A percentile compares a stretch with the other conserved stretches of the same genome.
Evolutionary conservation across 2,113 vertebrate species (phyloP).

Genomic region (Leptosomus discolor): DNA sequence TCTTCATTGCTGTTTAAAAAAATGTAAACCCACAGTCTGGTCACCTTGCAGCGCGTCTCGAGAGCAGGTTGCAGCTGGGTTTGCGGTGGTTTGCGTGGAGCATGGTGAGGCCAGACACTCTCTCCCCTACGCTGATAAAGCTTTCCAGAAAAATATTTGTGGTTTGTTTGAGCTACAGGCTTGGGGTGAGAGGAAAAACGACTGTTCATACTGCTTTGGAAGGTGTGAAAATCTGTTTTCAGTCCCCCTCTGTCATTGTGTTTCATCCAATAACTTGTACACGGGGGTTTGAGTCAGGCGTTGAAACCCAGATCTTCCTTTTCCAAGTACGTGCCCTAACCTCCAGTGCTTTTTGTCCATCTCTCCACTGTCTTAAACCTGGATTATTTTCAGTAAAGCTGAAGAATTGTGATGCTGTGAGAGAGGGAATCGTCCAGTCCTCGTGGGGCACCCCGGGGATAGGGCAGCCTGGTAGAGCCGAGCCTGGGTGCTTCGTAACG

Average conservation of each 20-base stretch:
- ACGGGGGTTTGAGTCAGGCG: neutral
- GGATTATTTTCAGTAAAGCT: neutral
- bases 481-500: neutral
- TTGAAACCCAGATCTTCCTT: neutral
- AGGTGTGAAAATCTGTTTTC: neutral
- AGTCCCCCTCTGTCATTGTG: too few species aligned
- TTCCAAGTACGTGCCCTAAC: neutral
- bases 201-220: neutral
- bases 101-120: neutral
- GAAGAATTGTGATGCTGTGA: neutral
- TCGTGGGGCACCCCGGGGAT: neutral
- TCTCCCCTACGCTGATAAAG: neutral
- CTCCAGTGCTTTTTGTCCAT: neutral
- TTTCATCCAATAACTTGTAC: neutral
- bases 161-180: neutral
- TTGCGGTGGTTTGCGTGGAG: neutral
- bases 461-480: neutral
- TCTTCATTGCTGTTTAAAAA: neutral
- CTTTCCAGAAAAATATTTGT: neutral
- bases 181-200: neutral
- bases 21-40: fast-evolving
- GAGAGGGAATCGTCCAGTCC: neutral
- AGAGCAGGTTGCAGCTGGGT: neutral
- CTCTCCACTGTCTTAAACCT: neutral
- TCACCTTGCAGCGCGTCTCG: neutral